These are phyloP conservation scores for Cyrtorhinus lividipennis DNA, from an alignment of 1,140 invertebrate genomes.

Conservation along the genomic window DNA sequence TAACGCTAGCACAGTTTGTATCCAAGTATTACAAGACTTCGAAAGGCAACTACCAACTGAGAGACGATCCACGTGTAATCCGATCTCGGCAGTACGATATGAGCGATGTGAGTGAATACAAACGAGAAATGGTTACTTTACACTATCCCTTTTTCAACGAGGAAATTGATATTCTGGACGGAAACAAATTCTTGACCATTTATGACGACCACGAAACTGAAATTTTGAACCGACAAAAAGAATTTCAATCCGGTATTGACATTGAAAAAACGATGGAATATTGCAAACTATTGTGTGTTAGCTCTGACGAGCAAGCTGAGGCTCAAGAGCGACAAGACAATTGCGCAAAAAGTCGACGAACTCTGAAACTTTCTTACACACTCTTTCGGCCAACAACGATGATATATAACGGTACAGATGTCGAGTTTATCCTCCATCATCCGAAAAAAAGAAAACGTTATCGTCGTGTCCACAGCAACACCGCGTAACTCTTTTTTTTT, in stretches of 20 bases:
- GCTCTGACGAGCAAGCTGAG: slow-evolving; percentile 23
- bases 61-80: slow-evolving; percentile 26
- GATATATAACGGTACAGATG: background rate
- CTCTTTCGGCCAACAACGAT: slow-evolving; percentile 21
- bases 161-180: slow-evolving; percentile 28
- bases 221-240: slow-evolving; percentile 27
- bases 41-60: background rate
- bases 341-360: background rate
- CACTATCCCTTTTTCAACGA: slow-evolving; percentile 28
- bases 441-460: slow-evolving; percentile 3
- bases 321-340: slow-evolving; percentile 23
- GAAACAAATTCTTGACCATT: slow-evolving; percentile 28
- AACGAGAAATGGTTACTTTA: slow-evolving; percentile 29
- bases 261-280: slow-evolving; percentile 27
- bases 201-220: slow-evolving; percentile 27
- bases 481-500: too few relatives aligned
- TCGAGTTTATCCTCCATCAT: slow-evolving; percentile 1
- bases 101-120: slow-evolving; percentile 28
- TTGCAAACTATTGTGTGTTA: slow-evolving; percentile 21
- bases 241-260: slow-evolving; percentile 26
- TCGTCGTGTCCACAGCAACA: too few relatives aligned
- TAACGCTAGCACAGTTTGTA: slow-evolving; percentile 30
- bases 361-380: background rate
- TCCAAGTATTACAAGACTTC: slow-evolving; percentile 28
- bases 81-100: slow-evolving; percentile 28